Evolutionary conservation across 1,140 invertebrate genomes (phyloP), one percentile per base, ranked within the genome.

Genomic region (Zeugodacus cucurbitae): DNA sequence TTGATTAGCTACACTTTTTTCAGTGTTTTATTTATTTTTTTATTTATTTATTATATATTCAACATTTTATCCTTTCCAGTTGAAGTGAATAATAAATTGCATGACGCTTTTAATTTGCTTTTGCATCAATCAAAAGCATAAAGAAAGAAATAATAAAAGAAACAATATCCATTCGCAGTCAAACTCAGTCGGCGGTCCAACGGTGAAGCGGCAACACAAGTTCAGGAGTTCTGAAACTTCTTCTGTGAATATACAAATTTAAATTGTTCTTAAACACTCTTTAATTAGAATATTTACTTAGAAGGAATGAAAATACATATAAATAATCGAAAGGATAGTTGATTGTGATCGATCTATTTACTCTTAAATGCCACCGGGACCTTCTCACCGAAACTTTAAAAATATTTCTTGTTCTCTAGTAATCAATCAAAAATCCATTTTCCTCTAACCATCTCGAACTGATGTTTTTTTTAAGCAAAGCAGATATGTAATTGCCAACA

Each of bases 101-200:
- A 29, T 82, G 74, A n/a, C 41, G 11, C 41, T 82, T 29, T n/a
- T 82, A 37, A 82, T 82, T 82, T 54, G 74, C 48, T 82, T 82
- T 82, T 82, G 41, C 74, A 82, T 82, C 41, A 44, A 82, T 82
- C 74, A 82, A 26, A 44, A 48, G 22, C 37, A 41, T 44, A 34
- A 20, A 29, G 8, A 29, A 82, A 82, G n/a, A n/a, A n/a, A n/a
- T n/a, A n/a, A 82, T 48, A 82, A 48, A n/a, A 54, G 3, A 44
- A 54, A 82, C 34, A 14, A 29, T 48, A 8, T n/a, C n/a, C 29
- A 20, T 82, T 26, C 32, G 37, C 74, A 29, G 41, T 48, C n/a
- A 54, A 48, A 4, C 74, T 22, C 74, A 82, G 41, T 41, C n/a
- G 74, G 74, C 44, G 74, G 41, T 48, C 41, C 2, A 29, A 41